A percentile compares a stretch with the other conserved stretches of the same genome.
These are phyloP conservation scores for Brenthis ino DNA, from an alignment of 2,888 invertebrate genomes.

Conservation along the genomic window DNA sequence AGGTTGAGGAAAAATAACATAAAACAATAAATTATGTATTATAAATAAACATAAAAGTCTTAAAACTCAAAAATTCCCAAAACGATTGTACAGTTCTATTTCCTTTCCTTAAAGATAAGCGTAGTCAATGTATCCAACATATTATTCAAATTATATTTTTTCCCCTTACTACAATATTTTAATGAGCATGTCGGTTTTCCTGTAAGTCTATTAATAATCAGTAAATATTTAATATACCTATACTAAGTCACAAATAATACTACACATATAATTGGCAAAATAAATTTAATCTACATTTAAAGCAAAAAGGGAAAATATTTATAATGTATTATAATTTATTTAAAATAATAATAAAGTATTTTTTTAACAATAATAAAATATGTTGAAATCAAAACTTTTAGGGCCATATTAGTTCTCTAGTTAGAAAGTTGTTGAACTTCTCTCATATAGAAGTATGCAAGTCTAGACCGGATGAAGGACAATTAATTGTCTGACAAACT, in stretches of 20 bases:
- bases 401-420: slow-evolving; percentile 13
- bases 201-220: neutral
- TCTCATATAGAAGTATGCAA: slow-evolving; percentile 36
- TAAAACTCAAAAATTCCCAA: slow-evolving; percentile 13
- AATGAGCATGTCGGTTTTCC: slow-evolving; percentile 2
- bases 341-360: neutral
- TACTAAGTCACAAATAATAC: neutral
- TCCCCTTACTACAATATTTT: neutral
- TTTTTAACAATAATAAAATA: slow-evolving; percentile 6
- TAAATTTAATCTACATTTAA: neutral
- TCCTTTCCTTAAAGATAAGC: slow-evolving; percentile 13
- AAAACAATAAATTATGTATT: slow-evolving; percentile 6
- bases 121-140: neutral
- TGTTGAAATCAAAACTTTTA: slow-evolving; percentile 8
- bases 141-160: slow-evolving; percentile 1
- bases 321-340: too few relatives aligned
- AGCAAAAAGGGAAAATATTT: neutral
- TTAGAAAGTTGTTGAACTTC: slow-evolving; percentile 28
- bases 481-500: slow-evolving; percentile 54
- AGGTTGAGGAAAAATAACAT: neutral
- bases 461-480: slow-evolving; percentile 64
- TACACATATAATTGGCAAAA: neutral
- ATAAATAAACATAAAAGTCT: slow-evolving; percentile 1
- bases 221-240: neutral
- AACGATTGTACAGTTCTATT: slow-evolving; percentile 7